Percentiles rank a stretch among this genome's conserved stretches.
Evolutionary conservation across 2,113 vertebrate species (phyloP).

Genomic region (Lasiurus cinereus): DNA sequence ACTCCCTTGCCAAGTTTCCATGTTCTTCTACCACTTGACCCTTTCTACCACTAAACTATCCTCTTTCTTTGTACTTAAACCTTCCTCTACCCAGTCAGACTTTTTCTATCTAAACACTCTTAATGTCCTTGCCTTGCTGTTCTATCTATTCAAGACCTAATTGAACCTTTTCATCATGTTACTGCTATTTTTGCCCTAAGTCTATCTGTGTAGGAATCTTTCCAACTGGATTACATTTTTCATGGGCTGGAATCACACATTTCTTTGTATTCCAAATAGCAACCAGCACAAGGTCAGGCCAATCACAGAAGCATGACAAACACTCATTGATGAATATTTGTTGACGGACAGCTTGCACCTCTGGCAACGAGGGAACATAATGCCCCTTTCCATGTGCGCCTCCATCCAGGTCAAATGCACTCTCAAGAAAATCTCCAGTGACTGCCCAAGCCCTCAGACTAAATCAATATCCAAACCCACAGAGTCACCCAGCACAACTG

Average conservation of each 20-base stretch:
- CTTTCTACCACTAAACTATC: background rate
- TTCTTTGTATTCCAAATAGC: background rate
- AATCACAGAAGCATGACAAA: background rate
- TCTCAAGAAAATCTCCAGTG: background rate
- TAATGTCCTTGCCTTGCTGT: background rate
- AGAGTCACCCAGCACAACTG: background rate
- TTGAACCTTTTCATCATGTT: background rate
- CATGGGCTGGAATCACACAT: background rate
- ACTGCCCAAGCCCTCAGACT: background rate
- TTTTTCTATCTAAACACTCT: background rate
- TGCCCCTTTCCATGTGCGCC: background rate
- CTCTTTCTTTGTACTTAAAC: background rate
- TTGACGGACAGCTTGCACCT: background rate
- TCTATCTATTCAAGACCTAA: background rate
- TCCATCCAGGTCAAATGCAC: background rate
- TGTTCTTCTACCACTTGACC: background rate
- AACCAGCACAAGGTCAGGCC: background rate
- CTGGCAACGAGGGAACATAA: background rate
- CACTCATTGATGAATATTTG: background rate
- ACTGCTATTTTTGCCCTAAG: background rate
- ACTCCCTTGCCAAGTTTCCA: background rate
- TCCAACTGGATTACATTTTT: slow-evolving; percentile 28
- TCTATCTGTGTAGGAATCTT: background rate
- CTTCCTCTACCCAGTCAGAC: background rate
- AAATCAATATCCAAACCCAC: background rate